Conservation (phyloP, 2,888 invertebrate species). For the Rotaria macrura region DNA sequence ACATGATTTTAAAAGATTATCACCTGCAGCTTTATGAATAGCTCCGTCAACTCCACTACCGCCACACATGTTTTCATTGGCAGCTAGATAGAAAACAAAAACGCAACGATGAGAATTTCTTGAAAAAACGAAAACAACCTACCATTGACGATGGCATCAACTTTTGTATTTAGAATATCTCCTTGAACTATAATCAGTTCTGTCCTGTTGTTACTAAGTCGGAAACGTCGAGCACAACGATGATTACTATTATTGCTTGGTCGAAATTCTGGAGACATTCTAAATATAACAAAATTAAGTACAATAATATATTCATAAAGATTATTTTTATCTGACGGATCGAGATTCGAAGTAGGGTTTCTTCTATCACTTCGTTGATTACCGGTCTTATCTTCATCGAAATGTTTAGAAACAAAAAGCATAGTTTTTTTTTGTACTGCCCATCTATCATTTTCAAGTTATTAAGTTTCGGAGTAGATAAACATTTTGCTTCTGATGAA, state of each 20-base stretch:
- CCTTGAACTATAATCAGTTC: neutral
- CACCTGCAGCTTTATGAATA: neutral
- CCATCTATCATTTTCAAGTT: too few species aligned
- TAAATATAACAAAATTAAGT: neutral
- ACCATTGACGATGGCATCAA: slow-evolving; percentile 11
- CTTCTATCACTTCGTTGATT: too few species aligned
- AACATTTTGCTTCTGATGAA: too few species aligned
- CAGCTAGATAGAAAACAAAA: neutral
- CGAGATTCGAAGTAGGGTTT: neutral
- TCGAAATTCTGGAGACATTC: neutral
- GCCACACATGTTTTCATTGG: neutral
- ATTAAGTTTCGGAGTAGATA: too few species aligned
- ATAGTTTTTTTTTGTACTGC: too few species aligned
- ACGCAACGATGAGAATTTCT: neutral
- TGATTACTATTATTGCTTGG: neutral
- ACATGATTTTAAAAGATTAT: neutral
- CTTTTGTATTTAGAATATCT: neutral
- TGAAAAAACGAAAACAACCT: neutral
- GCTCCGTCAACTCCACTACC: neutral
- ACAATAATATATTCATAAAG: neutral
- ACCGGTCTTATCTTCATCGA: neutral
- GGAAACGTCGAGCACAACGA: neutral
- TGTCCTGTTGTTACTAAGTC: neutral
- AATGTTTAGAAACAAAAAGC: neutral
- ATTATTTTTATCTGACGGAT: neutral